phyloP scores from a whole-genome alignment of 2,888 invertebrate species.

The Habroteleia sp. region DNA sequence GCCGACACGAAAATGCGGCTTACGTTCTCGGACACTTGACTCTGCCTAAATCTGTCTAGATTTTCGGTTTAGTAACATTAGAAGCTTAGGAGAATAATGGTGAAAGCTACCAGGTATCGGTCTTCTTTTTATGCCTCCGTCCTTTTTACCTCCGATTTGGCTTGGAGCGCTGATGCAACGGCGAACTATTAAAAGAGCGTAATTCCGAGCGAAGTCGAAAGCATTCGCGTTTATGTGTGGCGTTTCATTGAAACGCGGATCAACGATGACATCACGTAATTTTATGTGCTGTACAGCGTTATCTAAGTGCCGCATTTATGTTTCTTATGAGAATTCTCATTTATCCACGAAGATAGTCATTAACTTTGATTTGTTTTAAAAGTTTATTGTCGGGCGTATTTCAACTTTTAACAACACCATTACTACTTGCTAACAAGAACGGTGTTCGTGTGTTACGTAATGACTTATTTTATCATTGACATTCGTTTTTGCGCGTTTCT shows the following conservation, averaged over 20 bases:
- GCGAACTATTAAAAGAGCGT: constrained; percentile 20
- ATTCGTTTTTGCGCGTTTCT: constrained; percentile 58
- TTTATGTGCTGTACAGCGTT: constrained; percentile 57
- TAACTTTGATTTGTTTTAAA: constrained; percentile 63
- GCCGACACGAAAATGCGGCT: constrained; percentile 29
- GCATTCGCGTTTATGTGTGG: constrained; percentile 29
- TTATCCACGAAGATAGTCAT: constrained; percentile 59
- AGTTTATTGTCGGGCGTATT: constrained; percentile 61
- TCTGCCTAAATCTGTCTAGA: constrained; percentile 49
- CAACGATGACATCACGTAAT: constrained; percentile 62
- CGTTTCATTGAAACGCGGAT: constrained; percentile 55
- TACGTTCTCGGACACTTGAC: constrained; percentile 38
- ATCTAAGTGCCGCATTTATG: constrained; percentile 57
- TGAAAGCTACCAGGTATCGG: constrained; percentile 45
- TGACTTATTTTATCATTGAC: constrained; percentile 60
- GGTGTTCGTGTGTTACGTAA: constrained; percentile 57
- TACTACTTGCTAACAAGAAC: constrained; percentile 59
- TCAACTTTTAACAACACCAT: constrained; percentile 63
- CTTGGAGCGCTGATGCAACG: constrained; percentile 17
- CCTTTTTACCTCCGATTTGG: constrained; percentile 4
- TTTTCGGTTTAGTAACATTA: constrained; percentile 52
- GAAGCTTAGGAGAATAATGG: constrained; percentile 42
- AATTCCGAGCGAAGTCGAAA: constrained; percentile 38
- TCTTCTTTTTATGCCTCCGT: not conserved
- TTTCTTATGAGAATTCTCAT: constrained; percentile 59